Conservation (phyloP, 2,113 vertebrate species). For the Zosterops borbonicus region DNA sequence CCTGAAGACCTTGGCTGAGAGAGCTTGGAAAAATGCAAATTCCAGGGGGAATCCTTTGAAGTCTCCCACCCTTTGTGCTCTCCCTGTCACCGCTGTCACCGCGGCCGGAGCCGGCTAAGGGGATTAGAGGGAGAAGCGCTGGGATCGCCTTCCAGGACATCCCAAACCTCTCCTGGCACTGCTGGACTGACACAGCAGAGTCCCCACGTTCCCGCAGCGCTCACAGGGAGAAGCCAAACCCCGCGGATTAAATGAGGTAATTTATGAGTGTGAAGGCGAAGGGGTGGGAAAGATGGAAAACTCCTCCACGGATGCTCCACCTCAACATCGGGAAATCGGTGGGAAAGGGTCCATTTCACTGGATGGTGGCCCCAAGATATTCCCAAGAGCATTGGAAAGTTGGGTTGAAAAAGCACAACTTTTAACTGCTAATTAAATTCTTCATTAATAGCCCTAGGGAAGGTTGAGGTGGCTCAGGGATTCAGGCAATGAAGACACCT, state of each 20-base stretch:
- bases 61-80: neutral
- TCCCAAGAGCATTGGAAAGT: neutral
- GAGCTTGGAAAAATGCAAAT: conserved; percentile 67
- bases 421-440: neutral
- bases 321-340: neutral
- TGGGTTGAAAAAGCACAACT: neutral
- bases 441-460: neutral
- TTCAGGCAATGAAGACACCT: neutral
- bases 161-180: neutral
- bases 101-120: neutral
- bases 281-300: neutral
- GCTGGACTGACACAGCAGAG: neutral
- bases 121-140: neutral
- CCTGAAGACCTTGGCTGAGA: conserved; percentile 25
- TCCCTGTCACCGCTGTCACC: neutral
- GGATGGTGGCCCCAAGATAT: neutral
- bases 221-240: neutral
- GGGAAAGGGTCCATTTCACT: neutral
- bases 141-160: neutral
- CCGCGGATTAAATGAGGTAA: neutral
- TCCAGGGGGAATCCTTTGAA: neutral
- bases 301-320: neutral
- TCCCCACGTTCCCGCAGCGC: neutral
- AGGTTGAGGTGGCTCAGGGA: neutral
- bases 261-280: neutral